Base-by-base conservation (phyloP, 2,888 invertebrate species). In the Caenorhabditis parvicauda region DNA sequence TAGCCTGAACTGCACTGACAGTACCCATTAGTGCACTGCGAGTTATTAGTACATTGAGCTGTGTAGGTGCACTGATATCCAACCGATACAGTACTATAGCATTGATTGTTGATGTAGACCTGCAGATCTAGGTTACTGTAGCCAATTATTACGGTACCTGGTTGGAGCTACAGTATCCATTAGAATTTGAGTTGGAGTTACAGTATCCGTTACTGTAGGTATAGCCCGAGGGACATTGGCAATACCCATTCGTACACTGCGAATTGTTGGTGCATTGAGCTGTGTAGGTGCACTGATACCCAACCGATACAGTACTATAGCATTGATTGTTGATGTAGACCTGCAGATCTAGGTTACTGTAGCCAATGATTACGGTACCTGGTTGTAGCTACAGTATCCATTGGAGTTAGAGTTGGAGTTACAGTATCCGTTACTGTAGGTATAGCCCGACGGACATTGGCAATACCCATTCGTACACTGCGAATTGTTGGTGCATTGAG, bases 251-350 rank as follows among this genome's bases (percentile, higher is more conserved):
- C 6, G 35, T 50, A 46, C 63, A 64, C 28, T 64, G 59, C 17
- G 56, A 55, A 37, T 46, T 59, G 21, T 43, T 47, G n/a, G 59
- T 48, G 45, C 63, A 64, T 43, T 64, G 63, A 29, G 59, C 56
- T 14, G 58, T 59, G n/a, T 50, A 54, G 29, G 37, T 25, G 42
- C 61, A 61, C 43, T 57, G 57, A 24, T 43, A 54, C 12, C 61
- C 61, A 35, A 57, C 25, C 5, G 45, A 47, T 9, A 54, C 57
- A 32, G 37, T 52, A 43, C 47, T 61, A 27, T 54, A 50, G 57
- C 61, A 61, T 46, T 61, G 61, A 43, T 61, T 61, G 21, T 55
- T 54, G 41, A 61, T 47, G 47, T 54, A 57, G 39, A 61, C 61
- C 51, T 56, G 56, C 3, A 39, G 39, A 44, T n/a, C n/a, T n/a